A percentile compares a stretch with the other conserved stretches of the same genome.
These are phyloP conservation scores for Tribolium madens DNA, from an alignment of 1,140 invertebrate genomes.

Conservation along the genomic window DNA sequence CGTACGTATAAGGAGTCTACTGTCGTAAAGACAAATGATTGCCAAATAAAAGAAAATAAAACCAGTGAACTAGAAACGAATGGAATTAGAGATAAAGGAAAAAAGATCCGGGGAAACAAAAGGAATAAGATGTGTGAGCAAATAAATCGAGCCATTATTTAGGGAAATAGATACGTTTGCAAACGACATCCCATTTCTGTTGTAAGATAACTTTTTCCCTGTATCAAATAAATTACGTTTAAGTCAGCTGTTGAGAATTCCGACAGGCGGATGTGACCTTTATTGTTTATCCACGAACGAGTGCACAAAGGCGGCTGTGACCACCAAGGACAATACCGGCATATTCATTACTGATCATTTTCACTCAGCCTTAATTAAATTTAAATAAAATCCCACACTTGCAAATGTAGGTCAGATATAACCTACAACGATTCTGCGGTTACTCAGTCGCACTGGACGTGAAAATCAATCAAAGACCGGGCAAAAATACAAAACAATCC, in stretches of 20 bases:
- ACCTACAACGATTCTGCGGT: constrained; percentile 42
- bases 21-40: constrained; percentile 52
- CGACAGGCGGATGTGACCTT: constrained; percentile 36
- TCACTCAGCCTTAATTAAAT: constrained; percentile 12
- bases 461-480: constrained; percentile 2
- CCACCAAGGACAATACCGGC: constrained; percentile 15
- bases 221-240: constrained; percentile 42
- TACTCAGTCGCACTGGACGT: not conserved
- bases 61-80: constrained; percentile 49
- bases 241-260: constrained; percentile 42
- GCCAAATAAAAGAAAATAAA: constrained; percentile 54
- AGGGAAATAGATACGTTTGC: constrained; percentile 49
- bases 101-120: constrained; percentile 43
- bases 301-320: constrained; percentile 14
- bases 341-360: not conserved
- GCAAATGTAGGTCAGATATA: constrained; percentile 45
- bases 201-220: constrained; percentile 42
- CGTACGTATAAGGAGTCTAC: constrained; percentile 41
- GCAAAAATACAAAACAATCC: too few species aligned
- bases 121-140: constrained; percentile 50
- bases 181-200: constrained; percentile 45
- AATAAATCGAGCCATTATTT: constrained; percentile 54
- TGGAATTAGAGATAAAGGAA: constrained; percentile 50
- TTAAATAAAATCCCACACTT: constrained; percentile 33
- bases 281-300: constrained; percentile 32